Conservation (phyloP, 2,888 invertebrate species). For the Trypoxylon attenuatum region DNA sequence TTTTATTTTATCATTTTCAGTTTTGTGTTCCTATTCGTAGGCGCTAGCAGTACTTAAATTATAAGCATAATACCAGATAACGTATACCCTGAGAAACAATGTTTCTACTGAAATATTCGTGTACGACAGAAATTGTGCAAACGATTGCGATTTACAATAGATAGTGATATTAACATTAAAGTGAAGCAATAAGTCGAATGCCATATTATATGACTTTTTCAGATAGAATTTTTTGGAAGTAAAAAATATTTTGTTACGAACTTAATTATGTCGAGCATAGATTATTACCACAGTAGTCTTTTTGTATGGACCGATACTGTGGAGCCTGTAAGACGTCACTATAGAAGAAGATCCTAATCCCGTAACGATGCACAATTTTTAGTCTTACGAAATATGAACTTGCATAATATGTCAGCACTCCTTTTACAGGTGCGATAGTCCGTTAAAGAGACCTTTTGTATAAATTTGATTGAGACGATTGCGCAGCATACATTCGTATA, state of each 20-base stretch:
- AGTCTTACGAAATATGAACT: slow-evolving; percentile 10
- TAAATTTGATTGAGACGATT: no score
- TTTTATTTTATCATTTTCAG: slow-evolving; percentile 1
- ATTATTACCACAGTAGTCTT: not conserved
- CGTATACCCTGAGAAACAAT: no score
- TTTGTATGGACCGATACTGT: not conserved
- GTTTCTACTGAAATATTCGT: no score
- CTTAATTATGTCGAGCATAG: no score
- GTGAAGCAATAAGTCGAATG: no score
- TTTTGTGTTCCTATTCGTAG: slow-evolving; percentile 1
- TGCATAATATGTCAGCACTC: slow-evolving; percentile 32
- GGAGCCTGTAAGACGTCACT: not conserved
- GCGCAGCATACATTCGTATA: no score
- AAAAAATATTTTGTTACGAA: not conserved
- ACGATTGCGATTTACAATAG: no score
- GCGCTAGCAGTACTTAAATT: slow-evolving; percentile 11
- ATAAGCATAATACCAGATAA: slow-evolving; percentile 9
- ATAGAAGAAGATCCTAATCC: not conserved
- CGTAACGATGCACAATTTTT: slow-evolving; percentile 30
- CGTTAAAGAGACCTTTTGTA: slow-evolving; percentile 11
- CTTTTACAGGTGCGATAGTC: slow-evolving; percentile 33
- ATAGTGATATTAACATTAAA: no score
- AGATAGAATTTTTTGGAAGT: not conserved
- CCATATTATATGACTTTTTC: no score
- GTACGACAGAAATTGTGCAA: no score